Evolutionary conservation across 2,888 invertebrate genomes (phyloP), one percentile per base, ranked within the genome.

Genomic region (Opisthograptis luteolata): DNA sequence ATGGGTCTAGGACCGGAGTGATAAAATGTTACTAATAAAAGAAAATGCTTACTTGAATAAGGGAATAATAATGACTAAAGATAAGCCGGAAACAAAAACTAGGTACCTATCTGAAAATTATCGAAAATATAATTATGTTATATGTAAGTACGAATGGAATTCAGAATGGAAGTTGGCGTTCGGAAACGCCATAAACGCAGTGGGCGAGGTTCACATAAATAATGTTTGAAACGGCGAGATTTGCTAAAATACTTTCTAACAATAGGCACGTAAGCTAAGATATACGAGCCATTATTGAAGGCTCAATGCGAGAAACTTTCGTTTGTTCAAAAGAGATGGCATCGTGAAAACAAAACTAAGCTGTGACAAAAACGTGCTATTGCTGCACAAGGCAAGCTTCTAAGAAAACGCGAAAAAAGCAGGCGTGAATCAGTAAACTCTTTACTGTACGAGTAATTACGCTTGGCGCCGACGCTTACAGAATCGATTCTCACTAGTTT

Each of bases 231-330:
- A 46, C 53, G 60, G 56, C 40, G 47, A 67, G 58, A 65, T 68
- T 69, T 56, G 58, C 63, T 69, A 68, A 70, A 77, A 73, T 66
- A 73, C 73, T 79, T 79, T 76, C 73, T 73, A 79, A 81, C 76
- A 79, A 78, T 74, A 48, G 56, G 51, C 51, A 75, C 69, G 64
- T 68, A 66, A 64, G 66, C 53, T 47, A 62, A 73, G 71, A 76
- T 71, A 70, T 69, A 73, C 64, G 62, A 58, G 48, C 62, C 60
- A 71, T 75, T 76, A 76, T 67, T 52, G 58, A 68, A 63, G 55
- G 59, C 44, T 41, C 48, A 60, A 58, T 60, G 35, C 59, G 46
- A 73, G 68, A 75, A 73, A 76, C 72, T 76, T 74, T 73, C 71
- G 47, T 67, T 64, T 52, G 60, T 42, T 57, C 58, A 65, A 63